Evolutionary conservation across 2,113 vertebrate genomes (phyloP), one percentile per base, ranked within the genome.

Genomic region (Cynopterus brachyotis): DNA sequence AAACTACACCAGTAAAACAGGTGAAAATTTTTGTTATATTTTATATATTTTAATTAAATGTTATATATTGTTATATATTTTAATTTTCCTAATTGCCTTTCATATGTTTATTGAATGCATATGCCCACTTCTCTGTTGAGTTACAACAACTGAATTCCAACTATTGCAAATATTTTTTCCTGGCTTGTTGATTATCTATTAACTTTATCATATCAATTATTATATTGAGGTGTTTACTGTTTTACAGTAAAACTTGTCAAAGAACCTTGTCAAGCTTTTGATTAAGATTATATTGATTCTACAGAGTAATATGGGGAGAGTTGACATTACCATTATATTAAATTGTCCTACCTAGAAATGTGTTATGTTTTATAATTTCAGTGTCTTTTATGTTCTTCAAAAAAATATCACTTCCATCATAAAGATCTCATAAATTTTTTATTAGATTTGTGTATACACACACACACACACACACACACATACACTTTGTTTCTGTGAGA

Each of bases 191-290:
- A 17, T 85, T 80, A 90, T 40, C 88, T 79, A 91, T 59, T 85
- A 93, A 75, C 37, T 89, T 81, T 66, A 66, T 57, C 8, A 57
- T 57, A 35, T 80, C 53, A 95, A 24, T 85, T 57, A 75, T 76
- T 57, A 79, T 57, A 89, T 47, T 72, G 50, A 86, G 45, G 17
- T 53, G 28, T 72, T 96, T 79, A 60, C 30, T 53, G 24, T 37
- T 86, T 69, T 78, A 28, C 30, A 80, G 16, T 79, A 90, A 94
- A 92, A 84, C 59, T 88, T 80, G 72, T 35, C n/a, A 89, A 89
- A 94, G 89, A 64, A 30, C 7, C 30, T 19, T 55, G 10, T 4
- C 84, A 53, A 19, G 35, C 11, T 92, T 95, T 87, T 59, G 10
- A 91, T 55, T 59, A 67, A 55, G 53, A 78, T 95, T 40, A 60